Base-by-base conservation (phyloP, 2,113 vertebrate species). In the Planiliza haematocheilus region DNA sequence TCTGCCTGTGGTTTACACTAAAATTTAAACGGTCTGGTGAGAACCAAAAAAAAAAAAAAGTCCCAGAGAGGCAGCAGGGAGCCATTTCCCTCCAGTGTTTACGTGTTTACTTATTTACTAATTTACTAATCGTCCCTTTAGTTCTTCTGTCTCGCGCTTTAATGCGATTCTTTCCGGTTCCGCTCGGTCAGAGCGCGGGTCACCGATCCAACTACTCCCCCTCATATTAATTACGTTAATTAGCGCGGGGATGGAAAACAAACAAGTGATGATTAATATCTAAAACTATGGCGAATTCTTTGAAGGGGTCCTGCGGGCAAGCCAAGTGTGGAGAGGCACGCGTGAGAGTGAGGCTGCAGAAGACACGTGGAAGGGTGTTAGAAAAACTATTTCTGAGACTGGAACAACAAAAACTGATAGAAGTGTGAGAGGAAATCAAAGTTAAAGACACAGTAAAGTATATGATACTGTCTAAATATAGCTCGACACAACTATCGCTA, bases 161-260 rank as follows among this genome's bases (percentile, higher is more conserved):
- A 93, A 93, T 89, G 87, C 88, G 90, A 93, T 94, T 94, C 83
- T 94, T 92, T 93, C 91, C 91, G 86, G 92, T 92, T 93, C 89
- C 92, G 88, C 91, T 87, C 91, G 92, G 90, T 88, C 88, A 92
- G 82, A 88, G 74, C 85, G 24, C 72, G 86, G 91, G 88, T 91
- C 88, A 90, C 79, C 69, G 84, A 91, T 86, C 83, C 91, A 88
- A 83, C 81, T 21, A 77, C 82, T 67, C 85, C 81, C 52, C 70
- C 55, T 77, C 82, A 79, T 46, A 88, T 87, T 92, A 92, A 94
- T 93, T 82, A 90, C 83, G 79, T 83, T 90, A 90, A 93, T 94
- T 93, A 93, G 83, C 70, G 21, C 77, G 73, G 75, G 80, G 90
- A 68, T 70, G 80, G 70, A 78, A 90, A 79, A 89, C 88, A 91